Base-by-base conservation (phyloP, 1,140 invertebrate species). In the Orussus abietinus region DNA sequence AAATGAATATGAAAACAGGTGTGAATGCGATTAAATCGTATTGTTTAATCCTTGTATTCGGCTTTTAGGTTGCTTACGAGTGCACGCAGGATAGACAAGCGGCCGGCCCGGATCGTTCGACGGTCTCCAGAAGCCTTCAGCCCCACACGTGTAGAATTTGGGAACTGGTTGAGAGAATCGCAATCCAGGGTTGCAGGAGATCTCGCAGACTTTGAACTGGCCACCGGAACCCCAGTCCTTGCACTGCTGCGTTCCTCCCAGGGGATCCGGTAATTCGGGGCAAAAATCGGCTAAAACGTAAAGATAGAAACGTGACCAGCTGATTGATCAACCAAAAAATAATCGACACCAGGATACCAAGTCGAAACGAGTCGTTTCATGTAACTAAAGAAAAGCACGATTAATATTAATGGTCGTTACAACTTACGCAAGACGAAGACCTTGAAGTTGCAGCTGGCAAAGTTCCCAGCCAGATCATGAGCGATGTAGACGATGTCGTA, bases 101-200 rank as follows among this genome's bases (percentile, higher is more conserved):
- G 89, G 88, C 47, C 87, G 72, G 18, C 73, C 78, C 6, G 90
- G 88, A 59, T 90, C 80, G 14, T 72, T 77, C 2, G 88, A 92
- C 14, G 94, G 94, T 49, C 91, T 77, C 93, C 93, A 97, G 67
- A 93, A 93, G 22, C 93, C 93, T 81, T 97, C 93, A 38, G 90
- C 90, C 10, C 92, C 93, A 64, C 94, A 97, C 4, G 92, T 94
- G 60, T 96, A 97, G 75, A 96, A 97, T 51, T 90, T 88, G 1
- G 93, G 91, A 20, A 96, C 87, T 31, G 81, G 79, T 64, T 93
- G 87, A 1, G 92, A 92, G 72, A 97, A 97, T 50, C 88, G 79
- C 1, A 92, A 73, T 9, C 91, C 91, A 25, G 82, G 60, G 50
- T 92, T 88, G 57, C 94, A 96, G 38, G 82, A 74, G 40, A 96